Conservation (phyloP, 2,113 vertebrate genomes). For the Orycteropus afer region DNA sequence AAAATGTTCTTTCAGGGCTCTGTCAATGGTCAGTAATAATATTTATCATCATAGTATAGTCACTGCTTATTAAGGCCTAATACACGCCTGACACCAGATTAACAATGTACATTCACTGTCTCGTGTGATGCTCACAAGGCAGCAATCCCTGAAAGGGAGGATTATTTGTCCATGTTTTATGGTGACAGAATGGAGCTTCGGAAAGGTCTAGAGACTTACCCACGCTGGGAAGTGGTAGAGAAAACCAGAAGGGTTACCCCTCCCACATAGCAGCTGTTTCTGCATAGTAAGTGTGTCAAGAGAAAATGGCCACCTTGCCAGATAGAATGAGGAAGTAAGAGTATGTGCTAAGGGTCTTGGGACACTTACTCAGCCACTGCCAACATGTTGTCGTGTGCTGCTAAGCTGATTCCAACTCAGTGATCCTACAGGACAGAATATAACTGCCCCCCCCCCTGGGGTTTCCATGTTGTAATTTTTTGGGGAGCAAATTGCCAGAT, state of each 20-base stretch:
- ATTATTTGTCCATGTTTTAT: not conserved
- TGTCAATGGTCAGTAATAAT: not conserved
- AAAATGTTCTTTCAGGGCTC: not conserved
- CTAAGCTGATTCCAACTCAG: not conserved
- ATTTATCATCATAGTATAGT: not conserved
- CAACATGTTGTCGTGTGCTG: not conserved
- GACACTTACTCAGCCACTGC: not conserved
- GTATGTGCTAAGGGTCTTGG: not conserved
- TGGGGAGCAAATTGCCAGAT: not conserved
- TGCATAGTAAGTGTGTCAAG: not conserved
- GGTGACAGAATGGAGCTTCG: not conserved
- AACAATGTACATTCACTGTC: not conserved
- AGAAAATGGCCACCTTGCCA: not conserved
- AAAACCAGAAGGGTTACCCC: fast-evolving
- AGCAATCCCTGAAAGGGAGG: not conserved
- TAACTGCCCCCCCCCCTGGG: not conserved
- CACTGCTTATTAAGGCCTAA: not conserved
- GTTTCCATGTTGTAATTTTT: not conserved
- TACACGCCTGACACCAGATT: fast-evolving
- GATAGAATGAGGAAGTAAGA: not conserved
- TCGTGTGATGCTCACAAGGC: not conserved
- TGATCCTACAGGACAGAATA: not conserved
- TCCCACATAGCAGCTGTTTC: not conserved
- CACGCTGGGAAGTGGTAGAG: not conserved
- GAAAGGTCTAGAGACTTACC: not conserved